Evolutionary conservation across 2,113 vertebrate genomes (phyloP), one percentile per base, ranked within the genome.

Genomic region (Perca fluviatilis): DNA sequence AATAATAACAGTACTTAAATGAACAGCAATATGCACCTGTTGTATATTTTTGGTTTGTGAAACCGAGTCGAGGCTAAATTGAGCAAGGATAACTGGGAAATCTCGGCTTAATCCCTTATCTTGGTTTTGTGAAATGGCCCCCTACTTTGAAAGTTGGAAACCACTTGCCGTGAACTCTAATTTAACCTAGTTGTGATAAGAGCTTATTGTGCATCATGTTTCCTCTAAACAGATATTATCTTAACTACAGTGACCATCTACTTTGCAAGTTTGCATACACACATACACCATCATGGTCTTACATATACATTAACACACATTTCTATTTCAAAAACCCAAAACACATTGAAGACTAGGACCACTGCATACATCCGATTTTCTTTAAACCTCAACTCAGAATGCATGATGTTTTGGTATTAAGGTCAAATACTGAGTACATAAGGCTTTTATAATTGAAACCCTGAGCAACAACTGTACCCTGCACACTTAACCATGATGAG

Each of bases 391-490:
- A n/a, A 10, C 30, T 63, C 36, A 51, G 16, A 33, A 75, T 71
- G 36, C 6, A 25, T 61, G 5, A 66, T 72, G 51, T 64, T 68
- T 65, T 57, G 27, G 23, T 21, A 6, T 5, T 49, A 30, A 58
- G 43, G 50, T 23, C 40, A 65, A 46, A 56, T 63, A 53, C 64
- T 79, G 57, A 69, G 57, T 23, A 61, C 33, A 74, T 70, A 84
- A 81, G 53, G n/a, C 60, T 56, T 78, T 82, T 57, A 75, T 75
- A 71, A 82, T 56, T 60, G 40, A 69, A 76, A 49, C 49, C 54
- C 1, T 0, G 57, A 40, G 56, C n/a, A 33, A 36, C 43, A 53
- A 36, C 27, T 67, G n/a, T 68, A 21, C 51, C 58, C 65, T 30
- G 54, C 33, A 72, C 30, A 76, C 66, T 54, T 23, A 43, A 19